Evolutionary conservation across 2,888 invertebrate species (phyloP), one percentile per base, ranked within the genome.

Genomic region (Mesoligia furuncula): DNA sequence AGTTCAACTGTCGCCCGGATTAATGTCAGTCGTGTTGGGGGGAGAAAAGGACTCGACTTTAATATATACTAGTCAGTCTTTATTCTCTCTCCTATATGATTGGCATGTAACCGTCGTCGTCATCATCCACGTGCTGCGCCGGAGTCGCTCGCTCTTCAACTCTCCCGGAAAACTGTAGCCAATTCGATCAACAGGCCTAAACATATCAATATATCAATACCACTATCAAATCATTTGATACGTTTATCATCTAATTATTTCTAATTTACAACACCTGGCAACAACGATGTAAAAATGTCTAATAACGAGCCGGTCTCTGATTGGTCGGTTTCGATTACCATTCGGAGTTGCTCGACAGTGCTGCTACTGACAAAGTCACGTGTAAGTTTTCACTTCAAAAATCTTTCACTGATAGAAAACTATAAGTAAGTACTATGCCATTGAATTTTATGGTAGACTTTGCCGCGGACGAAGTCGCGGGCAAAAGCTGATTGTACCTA

Each of bases 201-300:
- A 57, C 15, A 4, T 45, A 66, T 15, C 27, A 54, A 42, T 61
- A 36, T 70, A 54, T 66, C 66, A 77, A 62, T 57, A 70, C n/a
- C 24, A 69, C 36, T 71, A 76, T 67, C 71, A 65, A 65, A 78
- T 57, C 68, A 68, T 77, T 80, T 24, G 54, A 70, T 71, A 59
- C 64, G 27, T 62, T 82, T 82, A 82, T 79, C 71, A 75, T 71
- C 62, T 77, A 73, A 77, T 71, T 81, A 75, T 85, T 75, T 77
- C 57, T 59, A 79, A 80, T 85, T 85, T 79, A 79, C 45, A 61
- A 74, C 78, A 84, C 84, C 79, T 84, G 73, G 68, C 75, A 75
- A 79, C 68, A 73, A n/a, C 42, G 67, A 75, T 71, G 69, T 84
- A 78, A 80, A 83, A 81, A 84, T 86, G 80, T 76, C 84, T 79